A percentile compares a stretch with the other conserved stretches of the same genome.
Evolutionary conservation across 2,113 vertebrate species (phyloP).

Genomic region (Pelecanoides urinatrix): DNA sequence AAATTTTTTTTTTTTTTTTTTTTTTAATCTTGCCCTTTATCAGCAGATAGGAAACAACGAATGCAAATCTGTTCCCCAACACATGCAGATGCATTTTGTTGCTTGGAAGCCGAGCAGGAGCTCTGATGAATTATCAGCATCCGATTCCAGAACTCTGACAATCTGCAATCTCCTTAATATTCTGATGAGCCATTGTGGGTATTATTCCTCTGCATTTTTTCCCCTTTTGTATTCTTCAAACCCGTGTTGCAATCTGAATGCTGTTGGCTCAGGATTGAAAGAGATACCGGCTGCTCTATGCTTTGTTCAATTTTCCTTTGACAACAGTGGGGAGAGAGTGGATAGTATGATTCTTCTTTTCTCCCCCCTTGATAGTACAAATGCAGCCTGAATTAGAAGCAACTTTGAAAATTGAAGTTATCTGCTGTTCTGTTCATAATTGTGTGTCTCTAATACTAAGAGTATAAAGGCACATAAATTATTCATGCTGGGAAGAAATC

Average conservation of each 20-base stretch:
- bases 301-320: slow-evolving; percentile 4
- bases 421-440: background rate
- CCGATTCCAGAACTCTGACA: slow-evolving; percentile 14
- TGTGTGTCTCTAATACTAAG: background rate
- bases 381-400: background rate
- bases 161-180: slow-evolving; percentile 31
- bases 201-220: background rate
- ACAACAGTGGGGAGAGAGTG: background rate
- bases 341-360: background rate
- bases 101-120: slow-evolving; percentile 14
- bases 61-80: slow-evolving; percentile 1
- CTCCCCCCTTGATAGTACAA: background rate
- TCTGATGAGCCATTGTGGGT: background rate
- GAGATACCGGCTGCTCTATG: background rate
- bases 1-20: background rate
- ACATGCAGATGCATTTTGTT: background rate
- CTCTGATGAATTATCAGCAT: slow-evolving; percentile 11
- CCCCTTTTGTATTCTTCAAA: background rate
- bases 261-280: slow-evolving; percentile 5
- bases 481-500: background rate
- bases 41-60: background rate
- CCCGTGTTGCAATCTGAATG: background rate
- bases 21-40: background rate
- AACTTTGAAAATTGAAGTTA: background rate
- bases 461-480: background rate